phyloP scores from a whole-genome alignment of 2,888 invertebrate genomes.

The Cataglyphis altisquamis region DNA sequence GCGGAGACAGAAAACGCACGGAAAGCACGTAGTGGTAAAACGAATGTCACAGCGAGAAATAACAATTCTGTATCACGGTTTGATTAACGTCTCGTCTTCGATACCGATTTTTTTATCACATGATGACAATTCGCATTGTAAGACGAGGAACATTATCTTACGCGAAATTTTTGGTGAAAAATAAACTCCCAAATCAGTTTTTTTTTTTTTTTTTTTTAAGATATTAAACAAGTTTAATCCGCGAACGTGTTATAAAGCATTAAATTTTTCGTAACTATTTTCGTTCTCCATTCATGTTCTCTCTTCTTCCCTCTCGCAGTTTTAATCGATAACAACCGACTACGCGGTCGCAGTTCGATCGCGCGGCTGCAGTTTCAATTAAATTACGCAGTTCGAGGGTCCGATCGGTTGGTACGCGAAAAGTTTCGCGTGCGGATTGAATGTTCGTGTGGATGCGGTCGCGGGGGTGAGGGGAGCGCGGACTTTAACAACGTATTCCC shows the following conservation, averaged over 20 bases:
- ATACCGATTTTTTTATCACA: conserved; percentile 5
- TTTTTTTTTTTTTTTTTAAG: neutral
- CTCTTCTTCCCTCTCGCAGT: conserved; percentile 4
- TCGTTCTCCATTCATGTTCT: neutral
- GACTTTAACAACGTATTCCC: conserved; percentile 62
- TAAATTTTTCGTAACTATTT: conserved; percentile 39
- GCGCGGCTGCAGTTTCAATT: conserved; percentile 64
- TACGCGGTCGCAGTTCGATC: conserved; percentile 59
- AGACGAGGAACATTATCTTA: conserved; percentile 16
- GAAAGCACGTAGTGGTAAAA: conserved; percentile 31
- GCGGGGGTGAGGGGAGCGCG: neutral
- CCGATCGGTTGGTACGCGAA: conserved; percentile 52
- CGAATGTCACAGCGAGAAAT: neutral
- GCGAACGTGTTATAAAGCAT: neutral
- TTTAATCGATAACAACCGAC: conserved; percentile 60
- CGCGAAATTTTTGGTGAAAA: conserved; percentile 11
- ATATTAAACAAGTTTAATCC: neutral
- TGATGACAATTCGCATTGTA: conserved; percentile 14
- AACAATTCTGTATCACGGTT: conserved; percentile 13
- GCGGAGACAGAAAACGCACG: conserved; percentile 13
- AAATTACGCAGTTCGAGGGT: conserved; percentile 62
- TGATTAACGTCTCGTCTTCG: conserved; percentile 36
- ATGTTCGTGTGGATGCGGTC: conserved; percentile 40
- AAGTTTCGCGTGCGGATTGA: conserved; percentile 64
- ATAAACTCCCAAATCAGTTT: neutral